Conservation (phyloP, 2,113 vertebrate genomes). For the Butorides virescens region DNA sequence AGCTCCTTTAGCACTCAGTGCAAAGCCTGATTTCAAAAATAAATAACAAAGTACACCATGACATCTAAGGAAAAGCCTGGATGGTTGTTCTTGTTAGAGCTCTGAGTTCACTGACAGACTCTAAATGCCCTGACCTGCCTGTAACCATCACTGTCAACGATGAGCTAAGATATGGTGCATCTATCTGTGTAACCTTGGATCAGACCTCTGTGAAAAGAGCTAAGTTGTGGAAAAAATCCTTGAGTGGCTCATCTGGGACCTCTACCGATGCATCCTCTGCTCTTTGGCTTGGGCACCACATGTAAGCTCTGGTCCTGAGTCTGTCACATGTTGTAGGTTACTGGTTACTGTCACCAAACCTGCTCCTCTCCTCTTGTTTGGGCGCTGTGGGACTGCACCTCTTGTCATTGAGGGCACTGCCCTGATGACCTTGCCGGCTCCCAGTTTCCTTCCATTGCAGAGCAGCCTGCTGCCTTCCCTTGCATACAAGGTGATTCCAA, state of each 20-base stretch:
- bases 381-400: no score
- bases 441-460: not conserved
- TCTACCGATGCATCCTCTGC: not conserved
- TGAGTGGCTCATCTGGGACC: not conserved
- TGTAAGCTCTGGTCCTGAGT: not conserved
- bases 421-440: not conserved
- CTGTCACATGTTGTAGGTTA: not conserved
- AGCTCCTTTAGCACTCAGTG: not conserved
- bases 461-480: not conserved
- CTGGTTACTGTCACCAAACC: not conserved
- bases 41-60: not conserved
- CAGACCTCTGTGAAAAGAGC: not conserved
- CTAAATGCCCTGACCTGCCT: not conserved
- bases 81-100: not conserved
- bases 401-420: not conserved
- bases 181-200: not conserved
- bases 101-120: not conserved
- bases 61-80: not conserved
- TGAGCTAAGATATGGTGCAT: not conserved
- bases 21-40: not conserved
- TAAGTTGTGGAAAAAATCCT: not conserved
- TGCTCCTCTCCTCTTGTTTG: not conserved
- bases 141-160: fast-evolving
- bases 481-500: not conserved
- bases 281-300: not conserved